phyloP scores from a whole-genome alignment of 1,140 invertebrate species.

The Goniozus legneri region DNA sequence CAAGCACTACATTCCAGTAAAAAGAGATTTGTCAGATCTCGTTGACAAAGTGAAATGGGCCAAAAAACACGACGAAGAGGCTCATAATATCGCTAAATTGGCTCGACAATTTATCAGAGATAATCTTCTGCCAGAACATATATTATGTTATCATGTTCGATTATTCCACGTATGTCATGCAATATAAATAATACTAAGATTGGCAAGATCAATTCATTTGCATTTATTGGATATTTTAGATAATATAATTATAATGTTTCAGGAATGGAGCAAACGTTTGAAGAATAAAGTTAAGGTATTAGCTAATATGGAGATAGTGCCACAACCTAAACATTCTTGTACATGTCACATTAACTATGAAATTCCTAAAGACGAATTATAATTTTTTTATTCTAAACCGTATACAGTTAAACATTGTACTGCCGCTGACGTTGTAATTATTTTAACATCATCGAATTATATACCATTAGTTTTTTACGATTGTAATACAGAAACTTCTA shows the following conservation, averaged over 20 bases:
- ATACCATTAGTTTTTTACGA: too few relatives aligned
- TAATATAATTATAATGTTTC: constrained; percentile 24
- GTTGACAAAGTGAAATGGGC: constrained; percentile 80
- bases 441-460: too few relatives aligned
- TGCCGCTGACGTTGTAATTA: too few relatives aligned
- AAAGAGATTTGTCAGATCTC: constrained; percentile 77
- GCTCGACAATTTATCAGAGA: constrained; percentile 72
- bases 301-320: constrained; percentile 73
- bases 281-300: constrained; percentile 59
- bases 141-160: constrained; percentile 86
- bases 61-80: constrained; percentile 70
- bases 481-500: too few relatives aligned
- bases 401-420: constrained; percentile 3
- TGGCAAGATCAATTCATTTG: too few relatives aligned
- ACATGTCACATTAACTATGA: constrained; percentile 50
- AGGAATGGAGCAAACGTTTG: constrained; percentile 75
- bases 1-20: constrained; percentile 82
- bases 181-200: neutral
- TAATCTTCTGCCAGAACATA: constrained; percentile 78
- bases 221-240: constrained; percentile 7
- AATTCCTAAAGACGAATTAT: constrained; percentile 52
- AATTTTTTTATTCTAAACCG: constrained; percentile 9
- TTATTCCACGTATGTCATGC: constrained; percentile 65
- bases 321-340: constrained; percentile 57
- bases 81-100: constrained; percentile 66